Evolutionary conservation across 2,797 vertebrate species (phyloP).

Genomic region (Huso huso): DNA sequence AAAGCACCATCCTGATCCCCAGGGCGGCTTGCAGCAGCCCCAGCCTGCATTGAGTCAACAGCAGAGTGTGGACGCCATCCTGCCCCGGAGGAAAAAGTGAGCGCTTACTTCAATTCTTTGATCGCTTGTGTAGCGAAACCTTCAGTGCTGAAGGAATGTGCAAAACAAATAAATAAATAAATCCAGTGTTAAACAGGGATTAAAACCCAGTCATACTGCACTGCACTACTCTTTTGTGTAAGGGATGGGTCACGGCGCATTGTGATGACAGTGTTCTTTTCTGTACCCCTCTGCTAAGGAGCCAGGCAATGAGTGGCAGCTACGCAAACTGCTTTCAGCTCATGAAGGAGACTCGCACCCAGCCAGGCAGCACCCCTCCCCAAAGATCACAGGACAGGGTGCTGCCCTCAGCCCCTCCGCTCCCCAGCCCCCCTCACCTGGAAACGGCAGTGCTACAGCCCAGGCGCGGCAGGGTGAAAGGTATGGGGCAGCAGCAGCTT

Average conservation of each 20-base stretch:
- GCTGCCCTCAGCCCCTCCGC: slow-evolving; percentile 10
- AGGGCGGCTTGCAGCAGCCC: not conserved
- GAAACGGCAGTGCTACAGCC: not conserved
- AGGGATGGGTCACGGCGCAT: not conserved
- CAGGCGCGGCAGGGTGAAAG: not conserved
- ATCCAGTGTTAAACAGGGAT: too few species aligned
- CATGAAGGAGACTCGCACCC: not conserved
- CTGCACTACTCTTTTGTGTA: too few species aligned
- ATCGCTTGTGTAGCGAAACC: not conserved
- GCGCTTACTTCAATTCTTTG: not conserved
- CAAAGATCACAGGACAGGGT: slow-evolving; percentile 2
- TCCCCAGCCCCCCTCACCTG: not conserved
- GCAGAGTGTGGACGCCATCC: not conserved
- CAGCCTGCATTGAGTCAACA: not conserved
- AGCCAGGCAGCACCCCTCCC: not conserved
- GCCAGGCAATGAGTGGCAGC: not conserved
- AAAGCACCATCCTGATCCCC: not conserved
- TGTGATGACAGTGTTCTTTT: not conserved
- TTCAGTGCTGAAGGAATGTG: not conserved
- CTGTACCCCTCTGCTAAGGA: not conserved
- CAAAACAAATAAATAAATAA: too few species aligned
- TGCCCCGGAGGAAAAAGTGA: slow-evolving; percentile 4
- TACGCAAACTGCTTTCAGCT: slow-evolving; percentile 5
- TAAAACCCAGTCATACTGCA: too few species aligned
- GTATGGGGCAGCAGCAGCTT: not conserved